These are phyloP conservation scores for Mus spicilegus DNA, from an alignment of 2,113 vertebrate genomes.

Conservation along the genomic window DNA sequence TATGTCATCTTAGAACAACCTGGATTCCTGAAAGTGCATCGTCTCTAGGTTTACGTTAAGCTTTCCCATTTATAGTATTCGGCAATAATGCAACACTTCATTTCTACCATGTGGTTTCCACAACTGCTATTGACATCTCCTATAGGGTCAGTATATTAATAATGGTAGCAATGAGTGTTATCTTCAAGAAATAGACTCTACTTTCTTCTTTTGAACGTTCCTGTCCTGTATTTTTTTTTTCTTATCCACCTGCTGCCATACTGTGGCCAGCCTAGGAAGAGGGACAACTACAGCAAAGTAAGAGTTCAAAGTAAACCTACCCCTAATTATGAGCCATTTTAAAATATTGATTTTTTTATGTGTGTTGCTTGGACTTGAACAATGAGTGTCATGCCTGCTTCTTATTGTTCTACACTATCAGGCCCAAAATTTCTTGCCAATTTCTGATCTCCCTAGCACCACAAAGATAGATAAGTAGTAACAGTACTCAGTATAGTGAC, in stretches of 20 bases:
- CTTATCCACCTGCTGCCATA: not conserved
- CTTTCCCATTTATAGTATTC: not conserved
- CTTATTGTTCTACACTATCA: not conserved
- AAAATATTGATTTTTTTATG: not conserved
- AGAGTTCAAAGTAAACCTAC: not conserved
- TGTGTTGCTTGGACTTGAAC: not conserved
- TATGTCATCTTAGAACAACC: not conserved
- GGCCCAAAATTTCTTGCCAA: not conserved
- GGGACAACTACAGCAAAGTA: not conserved
- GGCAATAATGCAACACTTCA: accelerated
- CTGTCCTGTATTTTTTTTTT: not conserved
- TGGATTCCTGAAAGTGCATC: not conserved
- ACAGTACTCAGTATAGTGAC: not conserved
- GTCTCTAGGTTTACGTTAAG: not conserved
- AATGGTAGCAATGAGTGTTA: not conserved
- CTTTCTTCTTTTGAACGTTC: not conserved
- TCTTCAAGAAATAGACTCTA: not conserved
- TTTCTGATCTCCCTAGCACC: not conserved
- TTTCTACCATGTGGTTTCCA: not conserved
- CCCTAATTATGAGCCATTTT: not conserved
- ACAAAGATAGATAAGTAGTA: not conserved
- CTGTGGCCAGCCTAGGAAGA: not conserved
- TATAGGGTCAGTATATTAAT: accelerated
- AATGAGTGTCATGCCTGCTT: not conserved
- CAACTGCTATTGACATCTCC: accelerated